Base-by-base conservation (phyloP, 37 sponge, comb jelly and placozoan species). In the Spongia lamella region DNA sequence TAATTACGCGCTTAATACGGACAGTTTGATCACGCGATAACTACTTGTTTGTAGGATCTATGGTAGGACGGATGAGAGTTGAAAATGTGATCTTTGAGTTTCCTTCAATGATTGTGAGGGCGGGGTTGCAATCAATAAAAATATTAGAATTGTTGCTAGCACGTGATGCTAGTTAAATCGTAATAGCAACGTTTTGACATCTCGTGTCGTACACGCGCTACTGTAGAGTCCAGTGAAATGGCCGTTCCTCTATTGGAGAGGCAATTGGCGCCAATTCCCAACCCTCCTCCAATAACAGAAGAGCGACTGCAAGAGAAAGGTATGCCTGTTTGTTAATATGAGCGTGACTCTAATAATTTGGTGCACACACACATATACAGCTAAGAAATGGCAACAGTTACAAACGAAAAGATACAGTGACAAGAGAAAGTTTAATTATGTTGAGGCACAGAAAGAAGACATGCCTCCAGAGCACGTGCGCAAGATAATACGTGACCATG, bases 361-460 rank as follows among this genome's bases (percentile, higher is more conserved):
- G 49, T 37, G 36, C 19, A 24, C 29, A 1, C 22, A n/a, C n/a
- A 55, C 3, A 21, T 62, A 22, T 73, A 54, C 35, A 95, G 99
- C 99, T 22, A 76, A 87, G 72, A 98, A 98, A 77, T 98, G 99
- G 99, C 99, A 98, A 79, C 99, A 95, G 79, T 70, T 98, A 38
- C 99, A 98, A 73, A 75, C 87, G 38, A 95, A 98, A 73, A 73
- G 96, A 21, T 98, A 98, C 84, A 84, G 88, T 47, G 99, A 98
- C 76, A 98, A 98, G 76, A 80, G 99, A 33, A 94, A 94, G 82
- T 98, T 98, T 79, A 96, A 96, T 1, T 98, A 95, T 75, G 96
- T 98, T 21, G 99, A 98, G 75, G 99, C 99, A 25, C 99, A 98
- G 88, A 98, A 98, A 69, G 99, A 98, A 67, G 96, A 98, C 70